These are phyloP conservation scores for Osmerus eperlanus DNA, from an alignment of 2,113 vertebrate species.

Conservation along the genomic window DNA sequence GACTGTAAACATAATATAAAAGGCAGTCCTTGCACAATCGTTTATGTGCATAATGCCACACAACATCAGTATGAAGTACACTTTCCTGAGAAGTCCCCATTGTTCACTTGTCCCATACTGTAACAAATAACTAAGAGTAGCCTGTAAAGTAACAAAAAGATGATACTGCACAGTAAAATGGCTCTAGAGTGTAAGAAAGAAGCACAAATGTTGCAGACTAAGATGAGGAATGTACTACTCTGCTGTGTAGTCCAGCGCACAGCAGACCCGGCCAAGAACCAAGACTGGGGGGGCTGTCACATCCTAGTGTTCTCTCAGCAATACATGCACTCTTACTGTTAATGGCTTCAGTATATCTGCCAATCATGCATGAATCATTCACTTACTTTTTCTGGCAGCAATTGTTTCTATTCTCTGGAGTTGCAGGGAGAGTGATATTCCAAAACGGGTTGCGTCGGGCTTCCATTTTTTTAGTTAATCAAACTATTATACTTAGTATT, in stretches of 20 bases:
- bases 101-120: no score
- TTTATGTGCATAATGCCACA: no score
- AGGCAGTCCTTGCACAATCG: no score
- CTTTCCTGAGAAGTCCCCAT: no score
- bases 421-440: background rate
- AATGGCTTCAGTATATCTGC: constrained; percentile 35
- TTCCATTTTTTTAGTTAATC: background rate
- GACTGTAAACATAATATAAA: no score
- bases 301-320: constrained; percentile 23
- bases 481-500: background rate
- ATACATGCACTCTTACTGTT: constrained; percentile 10
- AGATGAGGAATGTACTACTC: background rate
- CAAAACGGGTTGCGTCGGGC: background rate
- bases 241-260: background rate
- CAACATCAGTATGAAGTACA: no score
- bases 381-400: constrained; percentile 8
- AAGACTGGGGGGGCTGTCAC: background rate
- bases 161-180: no score
- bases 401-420: background rate
- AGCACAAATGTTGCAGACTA: no score
- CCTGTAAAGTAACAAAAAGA: no score
- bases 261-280: background rate
- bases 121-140: no score
- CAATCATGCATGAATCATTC: constrained; percentile 39
- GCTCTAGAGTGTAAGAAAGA: no score